These are phyloP conservation scores for Achlya flavicornis DNA, from an alignment of 2,888 invertebrate genomes.

Conservation along the genomic window DNA sequence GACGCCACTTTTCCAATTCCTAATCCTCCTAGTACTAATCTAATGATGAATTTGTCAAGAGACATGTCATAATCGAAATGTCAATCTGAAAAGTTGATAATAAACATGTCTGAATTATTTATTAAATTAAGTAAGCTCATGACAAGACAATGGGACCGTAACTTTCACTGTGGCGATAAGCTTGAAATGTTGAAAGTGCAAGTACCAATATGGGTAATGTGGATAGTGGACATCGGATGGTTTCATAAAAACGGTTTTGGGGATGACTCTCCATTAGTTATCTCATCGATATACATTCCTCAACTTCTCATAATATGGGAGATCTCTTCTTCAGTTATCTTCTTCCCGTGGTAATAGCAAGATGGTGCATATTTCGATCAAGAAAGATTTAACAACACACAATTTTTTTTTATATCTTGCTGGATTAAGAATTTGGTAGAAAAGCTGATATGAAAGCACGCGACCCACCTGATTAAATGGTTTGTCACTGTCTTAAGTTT, in stretches of 20 bases:
- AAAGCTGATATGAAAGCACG: no score
- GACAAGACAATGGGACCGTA: conserved; percentile 10
- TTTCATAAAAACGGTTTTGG: background rate
- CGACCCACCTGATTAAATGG: no score
- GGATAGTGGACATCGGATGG: background rate
- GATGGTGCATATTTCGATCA: no score
- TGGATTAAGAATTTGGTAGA: no score
- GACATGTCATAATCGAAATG: background rate
- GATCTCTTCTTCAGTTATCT: no score
- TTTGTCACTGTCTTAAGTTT: no score
- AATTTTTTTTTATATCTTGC: no score
- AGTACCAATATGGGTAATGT: background rate
- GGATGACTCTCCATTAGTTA: background rate
- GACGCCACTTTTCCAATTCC: no score
- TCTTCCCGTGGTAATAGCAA: no score
- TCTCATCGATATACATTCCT: no score
- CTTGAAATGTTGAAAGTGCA: conserved; percentile 1
- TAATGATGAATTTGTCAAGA: background rate
- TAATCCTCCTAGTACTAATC: background rate
- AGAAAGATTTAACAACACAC: no score
- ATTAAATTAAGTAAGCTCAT: conserved; percentile 8
- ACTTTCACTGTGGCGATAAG: background rate
- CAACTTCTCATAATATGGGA: no score
- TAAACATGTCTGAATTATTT: conserved; percentile 4
- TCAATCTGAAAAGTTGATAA: background rate